Base-by-base conservation (phyloP, 2,797 vertebrate genomes). In the Eleutherodactylus coqui region DNA sequence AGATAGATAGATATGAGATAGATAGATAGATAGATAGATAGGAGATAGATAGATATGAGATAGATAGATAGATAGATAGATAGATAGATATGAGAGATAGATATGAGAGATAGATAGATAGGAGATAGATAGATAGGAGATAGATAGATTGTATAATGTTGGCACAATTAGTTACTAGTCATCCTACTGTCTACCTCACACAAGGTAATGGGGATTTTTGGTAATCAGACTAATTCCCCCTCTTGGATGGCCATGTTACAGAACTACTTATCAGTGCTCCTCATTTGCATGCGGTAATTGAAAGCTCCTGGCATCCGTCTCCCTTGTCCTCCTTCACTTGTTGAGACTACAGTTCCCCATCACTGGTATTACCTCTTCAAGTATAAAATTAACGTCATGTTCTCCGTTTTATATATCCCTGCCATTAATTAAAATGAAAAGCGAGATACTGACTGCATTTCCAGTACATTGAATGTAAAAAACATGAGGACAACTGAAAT, bases 211-310 rank as follows among this genome's bases (percentile, higher is more conserved):
- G 3, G 4, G 16, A 13, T 45, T 47, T 49, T 29, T 29, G 43
- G 27, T 34, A 67, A 9, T 27, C 36, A 41, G 76, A n/a, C n/a
- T 5, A 21, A 36, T 17, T 9, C 10, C n/a, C 24, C 16, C 47
- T 4, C 14, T 77, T 11, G 13, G 47, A 60, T 27, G 32, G 1
- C 5, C 27, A 13, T 27, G 4, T 32, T 64, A 27, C 58, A 3
- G 24, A 1, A 14, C 11, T 29, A n/a, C 24, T 64, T 38, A 77
- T n/a, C 24, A 32, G 10, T 29, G 19, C 21, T 5, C 29, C 62
- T 79, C 4, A 70, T 85, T 85, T 70, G 32, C 75, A 84, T 78
- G 77, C 19, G n/a, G 34, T 85, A 78, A 85, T 85, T 85, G 83
- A 85, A 76, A 77, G 38, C 36, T 73, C 16, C 51, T 8, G n/a